Evolutionary conservation across 2,797 vertebrate genomes (phyloP).

Genomic region (Paguma larvata): DNA sequence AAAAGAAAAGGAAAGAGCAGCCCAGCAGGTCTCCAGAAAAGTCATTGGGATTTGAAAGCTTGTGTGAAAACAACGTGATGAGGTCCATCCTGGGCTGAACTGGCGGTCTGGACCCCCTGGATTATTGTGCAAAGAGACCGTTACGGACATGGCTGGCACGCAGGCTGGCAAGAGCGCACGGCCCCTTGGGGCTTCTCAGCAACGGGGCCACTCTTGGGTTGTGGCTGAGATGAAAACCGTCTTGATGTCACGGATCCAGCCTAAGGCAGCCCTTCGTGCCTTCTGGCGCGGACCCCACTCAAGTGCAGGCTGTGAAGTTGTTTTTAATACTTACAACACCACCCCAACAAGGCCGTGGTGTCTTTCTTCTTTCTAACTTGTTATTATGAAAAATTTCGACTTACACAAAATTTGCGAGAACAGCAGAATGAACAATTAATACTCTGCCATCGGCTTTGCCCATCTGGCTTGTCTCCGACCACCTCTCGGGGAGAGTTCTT

Average conservation of each 20-base stretch:
- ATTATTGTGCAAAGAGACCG: not conserved
- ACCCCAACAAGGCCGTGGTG: not conserved
- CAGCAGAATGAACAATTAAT: rapidly evolving
- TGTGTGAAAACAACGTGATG: not conserved
- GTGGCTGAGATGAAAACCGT: not conserved
- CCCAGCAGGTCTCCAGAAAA: not conserved
- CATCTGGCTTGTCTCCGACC: not conserved
- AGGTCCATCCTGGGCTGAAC: not conserved
- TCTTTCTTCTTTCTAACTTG: not conserved
- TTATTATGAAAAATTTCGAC: not conserved
- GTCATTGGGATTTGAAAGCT: not conserved
- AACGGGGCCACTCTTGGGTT: not conserved
- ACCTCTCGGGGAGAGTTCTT: not conserved
- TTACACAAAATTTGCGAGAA: not conserved
- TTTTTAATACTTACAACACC: not conserved
- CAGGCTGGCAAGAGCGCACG: not conserved
- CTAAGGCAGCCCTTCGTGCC: rapidly evolving
- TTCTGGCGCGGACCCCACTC: not conserved
- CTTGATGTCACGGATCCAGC: not conserved
- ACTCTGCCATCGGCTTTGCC: not conserved
- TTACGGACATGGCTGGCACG: not conserved
- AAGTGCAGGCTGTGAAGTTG: not conserved
- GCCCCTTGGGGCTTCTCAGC: not conserved
- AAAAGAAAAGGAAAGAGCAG: not conserved
- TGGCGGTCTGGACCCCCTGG: not conserved